phyloP scores from a whole-genome alignment of 2,797 vertebrate genomes.

The Phylloscopus collybita region DNA sequence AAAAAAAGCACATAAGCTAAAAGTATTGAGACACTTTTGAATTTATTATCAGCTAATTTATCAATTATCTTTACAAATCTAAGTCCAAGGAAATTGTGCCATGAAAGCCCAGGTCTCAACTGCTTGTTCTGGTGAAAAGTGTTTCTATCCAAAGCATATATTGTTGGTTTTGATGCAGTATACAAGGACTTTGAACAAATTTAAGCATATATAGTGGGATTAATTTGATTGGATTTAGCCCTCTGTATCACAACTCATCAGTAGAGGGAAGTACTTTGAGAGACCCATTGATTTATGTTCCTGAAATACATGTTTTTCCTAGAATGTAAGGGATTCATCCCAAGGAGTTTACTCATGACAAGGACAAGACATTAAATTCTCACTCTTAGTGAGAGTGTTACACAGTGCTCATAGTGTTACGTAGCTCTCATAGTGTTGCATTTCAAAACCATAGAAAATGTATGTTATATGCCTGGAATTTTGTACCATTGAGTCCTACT shows the following conservation, averaged over 20 bases:
- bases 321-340: not conserved
- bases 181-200: not conserved
- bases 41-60: not conserved
- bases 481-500: not conserved
- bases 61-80: not conserved
- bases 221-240: not conserved
- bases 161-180: not conserved
- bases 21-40: not conserved
- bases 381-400: not conserved
- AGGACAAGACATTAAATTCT: not conserved
- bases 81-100: not conserved
- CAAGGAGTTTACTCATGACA: not conserved
- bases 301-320: not conserved
- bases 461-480: not conserved
- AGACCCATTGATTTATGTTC: not conserved
- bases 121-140: not conserved
- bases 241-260: not conserved
- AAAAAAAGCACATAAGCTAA: not conserved
- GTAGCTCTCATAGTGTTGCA: not conserved
- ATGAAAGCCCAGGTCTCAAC: not conserved
- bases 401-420: not conserved
- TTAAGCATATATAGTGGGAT: not conserved
- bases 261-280: not conserved
- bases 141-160: not conserved
- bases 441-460: not conserved